Conservation (phyloP, 1,140 invertebrate genomes). For the Vollenhovia emeryi region DNA sequence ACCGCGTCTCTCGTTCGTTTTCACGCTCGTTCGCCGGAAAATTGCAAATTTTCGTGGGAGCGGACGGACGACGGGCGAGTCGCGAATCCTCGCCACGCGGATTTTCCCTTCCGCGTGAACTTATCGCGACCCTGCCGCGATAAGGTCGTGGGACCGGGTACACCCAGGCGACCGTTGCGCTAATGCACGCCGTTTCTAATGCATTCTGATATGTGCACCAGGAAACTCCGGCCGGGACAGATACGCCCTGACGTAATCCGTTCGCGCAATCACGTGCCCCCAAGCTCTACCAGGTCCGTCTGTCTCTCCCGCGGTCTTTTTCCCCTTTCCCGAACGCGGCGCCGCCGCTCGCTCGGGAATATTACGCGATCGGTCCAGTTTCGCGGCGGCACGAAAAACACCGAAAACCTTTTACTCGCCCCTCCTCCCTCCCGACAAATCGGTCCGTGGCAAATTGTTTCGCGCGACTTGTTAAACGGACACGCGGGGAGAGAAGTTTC, state of each 20-base stretch:
- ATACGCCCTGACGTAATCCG: slow-evolving; percentile 15
- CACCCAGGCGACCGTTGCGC: background rate
- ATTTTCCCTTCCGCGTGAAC: slow-evolving; percentile 33
- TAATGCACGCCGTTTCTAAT: slow-evolving; percentile 25
- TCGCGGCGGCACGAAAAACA: slow-evolving; percentile 5
- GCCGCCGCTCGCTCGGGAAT: background rate
- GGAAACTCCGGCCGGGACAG: background rate
- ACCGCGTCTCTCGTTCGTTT: slow-evolving; percentile 4
- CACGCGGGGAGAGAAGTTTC: too few relatives aligned
- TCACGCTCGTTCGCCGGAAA: slow-evolving; percentile 45
- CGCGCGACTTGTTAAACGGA: background rate
- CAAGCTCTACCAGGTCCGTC: background rate
- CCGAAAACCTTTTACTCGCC: slow-evolving; percentile 36
- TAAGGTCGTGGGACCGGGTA: slow-evolving; percentile 32
- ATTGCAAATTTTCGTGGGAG: slow-evolving; percentile 40
- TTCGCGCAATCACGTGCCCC: background rate
- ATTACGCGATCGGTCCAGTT: slow-evolving; percentile 44
- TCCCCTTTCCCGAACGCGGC: background rate
- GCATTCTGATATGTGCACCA: slow-evolving; percentile 16
- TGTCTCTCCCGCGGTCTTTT: background rate
- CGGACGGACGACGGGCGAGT: background rate
- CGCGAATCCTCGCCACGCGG: background rate
- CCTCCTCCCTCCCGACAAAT: too few relatives aligned
- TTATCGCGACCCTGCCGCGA: background rate
- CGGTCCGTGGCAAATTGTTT: background rate